Evolutionary conservation across 1,140 invertebrate species (phyloP), one percentile per base, ranked within the genome.

Genomic region (Calephelis virginiensis): DNA sequence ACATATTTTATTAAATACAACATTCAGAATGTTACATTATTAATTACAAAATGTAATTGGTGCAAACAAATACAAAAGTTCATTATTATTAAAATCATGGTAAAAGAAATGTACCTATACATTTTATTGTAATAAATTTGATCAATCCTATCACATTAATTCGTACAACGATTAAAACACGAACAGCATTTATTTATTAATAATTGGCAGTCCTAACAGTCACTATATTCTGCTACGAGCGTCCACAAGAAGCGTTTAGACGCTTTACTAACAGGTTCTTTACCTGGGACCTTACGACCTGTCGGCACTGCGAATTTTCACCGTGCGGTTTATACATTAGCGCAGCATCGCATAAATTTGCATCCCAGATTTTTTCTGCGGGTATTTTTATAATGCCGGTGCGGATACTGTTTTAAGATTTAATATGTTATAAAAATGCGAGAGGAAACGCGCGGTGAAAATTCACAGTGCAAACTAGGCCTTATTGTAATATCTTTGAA

Each of bases 1-100:
- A 84, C 79, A 78, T 73, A 87, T 76, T 82, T 86, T 64, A 69
- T 72, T 77, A 89, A 86, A 88, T 87, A 89, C 85, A 81, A 89
- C 88, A 90, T 88, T 80, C 82, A 88, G 85, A 89, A 86, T 75
- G 76, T 82, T 82, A 89, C 81, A 80, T 87, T 82, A 81, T 84
- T 90, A 87, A 89, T 89, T 89, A 90, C 86, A 90, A 86, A 89
- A 87, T 83, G 78, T 80, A 83, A 83, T 83, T 74, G 73, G 82
- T 88, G 86, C 88, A 86, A 88, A 88, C 75, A 79, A 89, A 86
- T 88, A 85, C 79, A 87, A 86, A 84, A 83, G 67, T 77, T 72
- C 75, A 81, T 79, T 76, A 82, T 76, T 77, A 74, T 76, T 79
- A 76, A 82, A 38, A 61, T 81, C 76, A 79, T 78, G 76, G 83